phyloP scores from a whole-genome alignment of 2,113 vertebrate species.

The Malurus melanocephalus region DNA sequence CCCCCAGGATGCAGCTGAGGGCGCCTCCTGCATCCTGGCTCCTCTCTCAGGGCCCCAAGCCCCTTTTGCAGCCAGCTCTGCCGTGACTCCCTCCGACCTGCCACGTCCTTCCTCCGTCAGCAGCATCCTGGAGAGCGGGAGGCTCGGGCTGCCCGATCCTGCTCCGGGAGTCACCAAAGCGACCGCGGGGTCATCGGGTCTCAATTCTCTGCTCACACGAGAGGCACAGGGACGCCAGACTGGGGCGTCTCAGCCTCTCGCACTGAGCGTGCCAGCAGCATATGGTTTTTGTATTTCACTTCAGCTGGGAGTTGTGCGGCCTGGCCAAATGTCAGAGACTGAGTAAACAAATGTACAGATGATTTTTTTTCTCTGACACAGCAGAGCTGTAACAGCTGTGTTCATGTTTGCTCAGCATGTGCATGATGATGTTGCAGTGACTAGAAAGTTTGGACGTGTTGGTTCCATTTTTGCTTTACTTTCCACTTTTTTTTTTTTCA shows the following conservation, averaged over 20 bases:
- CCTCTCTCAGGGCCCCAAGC: not conserved
- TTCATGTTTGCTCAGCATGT: not conserved
- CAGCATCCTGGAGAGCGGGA: too few relatives aligned
- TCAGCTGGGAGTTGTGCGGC: not conserved
- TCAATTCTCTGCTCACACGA: fast-evolving
- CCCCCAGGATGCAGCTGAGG: fast-evolving
- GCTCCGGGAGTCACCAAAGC: fast-evolving
- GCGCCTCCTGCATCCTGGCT: fast-evolving
- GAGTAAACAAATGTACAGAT: not conserved
- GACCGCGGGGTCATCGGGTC: fast-evolving
- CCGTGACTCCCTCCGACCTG: fast-evolving
- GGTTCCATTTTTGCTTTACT: not conserved
- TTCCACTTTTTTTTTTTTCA: not conserved
- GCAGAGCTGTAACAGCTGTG: not conserved
- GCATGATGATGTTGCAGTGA: not conserved
- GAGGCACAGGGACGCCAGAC: fast-evolving
- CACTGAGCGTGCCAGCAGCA: fast-evolving
- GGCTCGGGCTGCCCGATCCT: too few relatives aligned
- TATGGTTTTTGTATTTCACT: not conserved
- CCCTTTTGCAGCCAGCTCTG: not conserved
- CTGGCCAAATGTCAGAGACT: not conserved
- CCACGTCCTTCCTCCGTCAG: fast-evolving
- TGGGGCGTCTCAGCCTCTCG: fast-evolving
- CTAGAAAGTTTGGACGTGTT: not conserved
- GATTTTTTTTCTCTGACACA: not conserved